These are phyloP conservation scores for Rynchops niger DNA, from an alignment of 2,113 vertebrate genomes.

Conservation along the genomic window DNA sequence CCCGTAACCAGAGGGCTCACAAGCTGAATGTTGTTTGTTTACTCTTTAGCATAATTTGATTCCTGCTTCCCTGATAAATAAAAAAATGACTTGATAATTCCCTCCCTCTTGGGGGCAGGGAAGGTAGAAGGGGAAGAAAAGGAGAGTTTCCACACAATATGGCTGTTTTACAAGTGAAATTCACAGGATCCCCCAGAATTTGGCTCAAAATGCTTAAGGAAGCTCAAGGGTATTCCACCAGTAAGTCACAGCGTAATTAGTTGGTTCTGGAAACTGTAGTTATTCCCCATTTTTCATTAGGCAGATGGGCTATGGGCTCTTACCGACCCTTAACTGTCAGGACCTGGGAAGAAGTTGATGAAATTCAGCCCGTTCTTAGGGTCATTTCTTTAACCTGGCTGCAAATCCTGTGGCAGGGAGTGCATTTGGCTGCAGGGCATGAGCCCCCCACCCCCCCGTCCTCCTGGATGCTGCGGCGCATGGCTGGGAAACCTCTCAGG, in stretches of 20 bases:
- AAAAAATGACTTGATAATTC: not conserved
- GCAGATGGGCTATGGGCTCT: not conserved
- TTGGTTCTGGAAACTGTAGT: not conserved
- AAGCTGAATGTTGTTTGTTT: not conserved
- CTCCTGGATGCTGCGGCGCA: rapidly evolving
- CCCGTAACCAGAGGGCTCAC: not conserved
- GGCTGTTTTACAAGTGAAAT: not conserved
- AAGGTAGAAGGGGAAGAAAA: not conserved
- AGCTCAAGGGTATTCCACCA: not conserved
- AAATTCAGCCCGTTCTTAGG: not conserved
- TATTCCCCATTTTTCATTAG: not conserved
- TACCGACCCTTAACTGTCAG: not conserved
- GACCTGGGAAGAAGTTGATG: not conserved
- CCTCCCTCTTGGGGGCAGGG: not conserved
- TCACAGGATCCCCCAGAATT: not conserved
- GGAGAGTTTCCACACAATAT: not conserved
- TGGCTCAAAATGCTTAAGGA: not conserved
- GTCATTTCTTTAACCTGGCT: not conserved
- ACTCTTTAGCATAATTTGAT: slow-evolving; percentile 5
- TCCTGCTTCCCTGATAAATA: not conserved
- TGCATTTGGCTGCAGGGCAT: no score
- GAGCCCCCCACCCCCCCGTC: rapidly evolving
- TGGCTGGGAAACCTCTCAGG: not conserved
- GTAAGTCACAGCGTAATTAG: not conserved
- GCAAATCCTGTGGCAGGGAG: not conserved